These are phyloP conservation scores for Trogon melanurus DNA, from an alignment of 2,113 vertebrate genomes.

Conservation along the genomic window DNA sequence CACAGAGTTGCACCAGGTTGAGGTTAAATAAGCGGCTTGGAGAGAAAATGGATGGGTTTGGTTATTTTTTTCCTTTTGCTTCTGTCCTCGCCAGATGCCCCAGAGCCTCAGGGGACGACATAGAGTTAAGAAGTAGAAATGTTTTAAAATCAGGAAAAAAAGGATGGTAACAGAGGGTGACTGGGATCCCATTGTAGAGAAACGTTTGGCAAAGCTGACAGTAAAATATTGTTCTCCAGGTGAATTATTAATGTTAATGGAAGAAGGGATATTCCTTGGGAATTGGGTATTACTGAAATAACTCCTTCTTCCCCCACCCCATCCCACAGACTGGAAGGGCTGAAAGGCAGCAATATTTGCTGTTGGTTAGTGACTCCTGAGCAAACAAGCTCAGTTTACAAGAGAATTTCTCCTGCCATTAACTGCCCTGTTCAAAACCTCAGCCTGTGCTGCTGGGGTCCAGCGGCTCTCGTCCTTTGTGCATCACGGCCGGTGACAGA, in stretches of 20 bases:
- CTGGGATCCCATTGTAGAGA: neutral
- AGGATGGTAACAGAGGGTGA: fast-evolving
- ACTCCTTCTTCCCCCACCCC: neutral
- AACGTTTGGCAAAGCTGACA: neutral
- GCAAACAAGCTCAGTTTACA: neutral
- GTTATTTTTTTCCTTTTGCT: neutral
- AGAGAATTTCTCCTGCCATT: neutral
- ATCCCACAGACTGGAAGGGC: neutral
- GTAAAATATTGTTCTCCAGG: neutral
- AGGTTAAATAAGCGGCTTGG: neutral
- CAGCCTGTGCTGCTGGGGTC: neutral
- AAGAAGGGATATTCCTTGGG: neutral
- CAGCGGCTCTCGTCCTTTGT: neutral
- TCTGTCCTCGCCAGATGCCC: neutral
- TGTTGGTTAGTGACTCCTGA: neutral
- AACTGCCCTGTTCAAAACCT: neutral
- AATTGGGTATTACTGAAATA: neutral
- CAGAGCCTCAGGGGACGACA: neutral
- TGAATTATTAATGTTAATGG: neutral
- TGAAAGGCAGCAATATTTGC: neutral
- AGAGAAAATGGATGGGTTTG: neutral
- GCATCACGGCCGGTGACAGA: neutral
- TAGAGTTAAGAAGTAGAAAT: neutral
- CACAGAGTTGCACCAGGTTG: neutral
- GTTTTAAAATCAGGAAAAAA: neutral